Evolutionary conservation across 2,888 invertebrate genomes (phyloP).

Genomic region (Galerucella calmariensis): DNA sequence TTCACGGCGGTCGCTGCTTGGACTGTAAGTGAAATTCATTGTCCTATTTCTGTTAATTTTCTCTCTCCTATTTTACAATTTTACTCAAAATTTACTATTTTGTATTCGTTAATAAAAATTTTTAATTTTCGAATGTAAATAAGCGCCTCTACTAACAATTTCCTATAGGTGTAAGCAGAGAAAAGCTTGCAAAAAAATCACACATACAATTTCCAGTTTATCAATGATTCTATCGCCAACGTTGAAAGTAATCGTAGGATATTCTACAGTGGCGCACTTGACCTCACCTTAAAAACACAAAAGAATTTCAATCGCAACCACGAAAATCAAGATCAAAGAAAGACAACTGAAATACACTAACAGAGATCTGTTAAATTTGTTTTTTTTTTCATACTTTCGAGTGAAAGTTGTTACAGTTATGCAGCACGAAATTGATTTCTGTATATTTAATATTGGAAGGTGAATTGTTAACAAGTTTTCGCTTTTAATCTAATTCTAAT

Average conservation of each 20-base stretch:
- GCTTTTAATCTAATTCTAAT: neutral
- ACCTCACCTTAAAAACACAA: neutral
- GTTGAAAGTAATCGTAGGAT: neutral
- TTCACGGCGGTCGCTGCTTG: no score
- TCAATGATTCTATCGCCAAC: neutral
- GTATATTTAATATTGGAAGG: neutral
- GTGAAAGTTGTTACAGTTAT: neutral
- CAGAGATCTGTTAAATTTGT: neutral
- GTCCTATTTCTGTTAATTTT: no score
- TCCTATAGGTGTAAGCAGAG: neutral
- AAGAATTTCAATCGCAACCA: neutral
- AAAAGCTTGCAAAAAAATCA: conserved; percentile 2
- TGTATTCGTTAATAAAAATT: neutral
- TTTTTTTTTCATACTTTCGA: neutral
- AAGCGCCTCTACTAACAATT: conserved; percentile 4
- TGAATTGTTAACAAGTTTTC: neutral
- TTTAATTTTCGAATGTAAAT: neutral
- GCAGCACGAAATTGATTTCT: neutral
- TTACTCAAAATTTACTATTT: neutral
- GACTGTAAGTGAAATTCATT: no score
- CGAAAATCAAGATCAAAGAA: neutral
- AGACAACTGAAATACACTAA: neutral
- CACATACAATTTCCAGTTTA: conserved; percentile 7
- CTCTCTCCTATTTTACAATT: neutral
- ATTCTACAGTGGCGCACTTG: neutral